phyloP scores from a whole-genome alignment of 2,888 invertebrate genomes.

The Ephialtes manifestator region DNA sequence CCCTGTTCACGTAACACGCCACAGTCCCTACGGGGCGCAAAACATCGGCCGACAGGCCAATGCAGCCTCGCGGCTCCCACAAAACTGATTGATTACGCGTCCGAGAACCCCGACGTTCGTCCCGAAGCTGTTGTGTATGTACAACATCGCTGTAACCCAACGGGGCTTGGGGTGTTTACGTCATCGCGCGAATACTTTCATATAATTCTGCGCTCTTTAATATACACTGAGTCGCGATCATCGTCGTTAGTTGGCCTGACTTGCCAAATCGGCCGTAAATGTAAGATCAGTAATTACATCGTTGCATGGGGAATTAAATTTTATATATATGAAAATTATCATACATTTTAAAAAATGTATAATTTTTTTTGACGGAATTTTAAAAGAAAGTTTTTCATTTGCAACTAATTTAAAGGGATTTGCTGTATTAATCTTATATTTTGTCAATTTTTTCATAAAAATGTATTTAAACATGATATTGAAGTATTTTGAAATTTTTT shows the following conservation, averaged over 20 bases:
- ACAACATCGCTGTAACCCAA: constrained; percentile 31
- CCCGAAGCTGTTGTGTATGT: constrained; percentile 61
- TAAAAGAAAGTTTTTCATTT: not conserved
- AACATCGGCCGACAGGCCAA: constrained; percentile 31
- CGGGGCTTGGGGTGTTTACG: constrained; percentile 39
- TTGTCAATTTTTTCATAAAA: no score
- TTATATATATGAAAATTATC: not conserved
- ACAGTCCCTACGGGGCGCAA: constrained; percentile 28
- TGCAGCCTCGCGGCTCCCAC: constrained; percentile 76
- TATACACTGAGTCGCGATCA: not conserved
- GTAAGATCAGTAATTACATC: constrained; percentile 39
- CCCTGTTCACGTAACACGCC: constrained; percentile 58
- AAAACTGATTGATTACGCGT: constrained; percentile 82
- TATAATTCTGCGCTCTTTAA: constrained; percentile 38
- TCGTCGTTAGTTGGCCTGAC: constrained; percentile 58
- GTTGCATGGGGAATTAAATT: not conserved
- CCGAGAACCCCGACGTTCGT: constrained; percentile 66
- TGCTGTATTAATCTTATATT: no score
- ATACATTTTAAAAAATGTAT: not conserved
- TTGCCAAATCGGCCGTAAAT: constrained; percentile 42
- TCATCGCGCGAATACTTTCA: constrained; percentile 35
- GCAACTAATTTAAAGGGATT: no score
- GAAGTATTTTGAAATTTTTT: no score
- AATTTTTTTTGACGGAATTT: not conserved
- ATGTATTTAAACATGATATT: no score